Percentiles rank a stretch among this genome's conserved stretches.
phyloP scores from a whole-genome alignment of 2,888 invertebrate species.

The Drosophila nr. perissopoda region DNA sequence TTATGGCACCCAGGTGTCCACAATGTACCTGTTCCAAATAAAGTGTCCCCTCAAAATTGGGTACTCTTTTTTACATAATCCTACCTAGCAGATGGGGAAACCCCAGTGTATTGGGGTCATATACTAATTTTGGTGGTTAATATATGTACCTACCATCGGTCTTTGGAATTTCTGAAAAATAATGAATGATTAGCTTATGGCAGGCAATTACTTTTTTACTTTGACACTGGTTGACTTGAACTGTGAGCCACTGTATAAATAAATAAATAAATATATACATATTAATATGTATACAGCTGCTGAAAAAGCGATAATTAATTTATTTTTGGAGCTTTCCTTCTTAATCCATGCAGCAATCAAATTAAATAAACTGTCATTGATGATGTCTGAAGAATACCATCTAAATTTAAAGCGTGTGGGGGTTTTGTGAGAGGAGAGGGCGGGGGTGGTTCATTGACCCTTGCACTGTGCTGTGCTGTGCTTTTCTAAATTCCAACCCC shows the following conservation, averaged over 20 bases:
- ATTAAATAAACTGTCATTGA: constrained; percentile 37
- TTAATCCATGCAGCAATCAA: constrained; percentile 27
- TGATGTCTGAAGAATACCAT: constrained; percentile 35
- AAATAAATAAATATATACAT: constrained; percentile 7
- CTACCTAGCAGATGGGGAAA: too few relatives aligned
- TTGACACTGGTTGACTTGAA: too few relatives aligned
- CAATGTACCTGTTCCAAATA: too few relatives aligned
- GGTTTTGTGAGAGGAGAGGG: neutral
- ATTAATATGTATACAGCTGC: constrained; percentile 30
- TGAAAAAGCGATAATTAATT: constrained; percentile 51
- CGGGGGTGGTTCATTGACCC: constrained; percentile 47
- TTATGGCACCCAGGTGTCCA: too few relatives aligned
- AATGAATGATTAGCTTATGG: too few relatives aligned
- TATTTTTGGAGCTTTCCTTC: constrained; percentile 49
- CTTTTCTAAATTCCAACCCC: constrained; percentile 48
- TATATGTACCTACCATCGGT: too few relatives aligned
- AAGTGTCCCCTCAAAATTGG: too few relatives aligned
- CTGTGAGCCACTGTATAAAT: neutral
- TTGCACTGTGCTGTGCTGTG: constrained; percentile 15
- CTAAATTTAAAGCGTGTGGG: constrained; percentile 7
- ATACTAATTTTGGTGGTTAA: too few relatives aligned
- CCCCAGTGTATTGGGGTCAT: too few relatives aligned
- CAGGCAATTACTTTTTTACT: too few relatives aligned
- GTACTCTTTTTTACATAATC: too few relatives aligned
- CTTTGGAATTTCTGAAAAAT: too few relatives aligned